phyloP scores from a whole-genome alignment of 2,888 invertebrate species.

The Chirona hameri region DNA sequence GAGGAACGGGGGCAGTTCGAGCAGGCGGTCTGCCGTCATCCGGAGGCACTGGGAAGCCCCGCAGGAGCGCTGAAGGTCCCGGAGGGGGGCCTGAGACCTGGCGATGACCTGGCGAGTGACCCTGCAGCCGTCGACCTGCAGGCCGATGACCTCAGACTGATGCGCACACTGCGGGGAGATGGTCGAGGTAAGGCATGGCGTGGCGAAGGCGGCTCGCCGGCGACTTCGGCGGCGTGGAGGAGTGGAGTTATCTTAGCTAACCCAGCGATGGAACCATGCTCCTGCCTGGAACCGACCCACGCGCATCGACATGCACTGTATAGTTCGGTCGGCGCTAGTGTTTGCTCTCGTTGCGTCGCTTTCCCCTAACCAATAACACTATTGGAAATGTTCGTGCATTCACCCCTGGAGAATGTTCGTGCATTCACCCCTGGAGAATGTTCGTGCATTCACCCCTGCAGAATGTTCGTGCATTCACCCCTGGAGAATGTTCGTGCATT shows the following conservation, averaged over 20 bases:
- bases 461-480: too few relatives aligned
- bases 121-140: not conserved
- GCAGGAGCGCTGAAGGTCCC: not conserved
- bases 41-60: not conserved
- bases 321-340: not conserved
- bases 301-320: not conserved
- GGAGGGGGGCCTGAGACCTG: too few relatives aligned
- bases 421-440: too few relatives aligned
- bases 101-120: not conserved
- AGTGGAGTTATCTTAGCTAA: not conserved
- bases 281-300: not conserved
- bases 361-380: not conserved
- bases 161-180: too few relatives aligned
- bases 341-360: not conserved
- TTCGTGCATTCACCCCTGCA: too few relatives aligned
- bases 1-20: constrained; percentile 32
- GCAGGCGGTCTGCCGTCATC: not conserved
- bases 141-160: too few relatives aligned
- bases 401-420: too few relatives aligned
- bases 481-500: too few relatives aligned
- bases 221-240: not conserved
- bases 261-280: not conserved
- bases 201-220: not conserved
- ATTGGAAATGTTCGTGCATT: too few relatives aligned
- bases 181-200: too few relatives aligned